A percentile compares a stretch with the other conserved stretches of the same genome.
Conservation (phyloP, 1,140 invertebrate species). For the Ceratina australensis region DNA sequence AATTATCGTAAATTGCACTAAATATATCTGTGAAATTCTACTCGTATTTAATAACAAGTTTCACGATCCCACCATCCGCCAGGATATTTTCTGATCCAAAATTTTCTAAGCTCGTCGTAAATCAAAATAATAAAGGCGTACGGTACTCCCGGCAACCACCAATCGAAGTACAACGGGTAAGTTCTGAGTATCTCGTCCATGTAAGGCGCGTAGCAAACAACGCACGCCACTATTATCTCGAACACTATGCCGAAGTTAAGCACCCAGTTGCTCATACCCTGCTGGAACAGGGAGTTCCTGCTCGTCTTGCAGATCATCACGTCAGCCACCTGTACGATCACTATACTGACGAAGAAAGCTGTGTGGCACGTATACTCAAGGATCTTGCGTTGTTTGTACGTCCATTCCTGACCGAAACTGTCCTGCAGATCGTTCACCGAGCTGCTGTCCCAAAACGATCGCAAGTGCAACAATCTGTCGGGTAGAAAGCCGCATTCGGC, state of each 20-base stretch:
- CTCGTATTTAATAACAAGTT: conserved; percentile 86
- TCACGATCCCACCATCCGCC: conserved; percentile 89
- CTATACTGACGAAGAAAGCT: conserved; percentile 89
- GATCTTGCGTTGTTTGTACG: conserved; percentile 84
- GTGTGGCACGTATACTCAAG: conserved; percentile 89
- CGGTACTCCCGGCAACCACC: conserved; percentile 88
- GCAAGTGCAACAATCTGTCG: conserved; percentile 83
- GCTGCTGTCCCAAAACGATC: conserved; percentile 87
- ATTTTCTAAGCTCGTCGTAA: conserved; percentile 88
- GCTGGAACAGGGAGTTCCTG: conserved; percentile 86
- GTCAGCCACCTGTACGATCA: conserved; percentile 90
- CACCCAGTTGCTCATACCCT: conserved; percentile 88
- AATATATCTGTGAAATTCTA: neutral
- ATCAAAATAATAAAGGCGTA: conserved; percentile 88
- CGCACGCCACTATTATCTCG: conserved; percentile 83
- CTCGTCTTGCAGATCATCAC: conserved; percentile 91
- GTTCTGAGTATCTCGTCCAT: conserved; percentile 83
- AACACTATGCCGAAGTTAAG: conserved; percentile 87
- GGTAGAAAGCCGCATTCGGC: conserved; percentile 92
- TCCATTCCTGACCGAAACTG: conserved; percentile 91
- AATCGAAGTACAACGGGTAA: conserved; percentile 80
- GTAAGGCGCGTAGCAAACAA: conserved; percentile 86
- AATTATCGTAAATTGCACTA: neutral
- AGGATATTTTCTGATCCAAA: conserved; percentile 85
- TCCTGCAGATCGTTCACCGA: conserved; percentile 86